Conservation (phyloP, 2,888 invertebrate species). For the Macroteleia sp. region DNA sequence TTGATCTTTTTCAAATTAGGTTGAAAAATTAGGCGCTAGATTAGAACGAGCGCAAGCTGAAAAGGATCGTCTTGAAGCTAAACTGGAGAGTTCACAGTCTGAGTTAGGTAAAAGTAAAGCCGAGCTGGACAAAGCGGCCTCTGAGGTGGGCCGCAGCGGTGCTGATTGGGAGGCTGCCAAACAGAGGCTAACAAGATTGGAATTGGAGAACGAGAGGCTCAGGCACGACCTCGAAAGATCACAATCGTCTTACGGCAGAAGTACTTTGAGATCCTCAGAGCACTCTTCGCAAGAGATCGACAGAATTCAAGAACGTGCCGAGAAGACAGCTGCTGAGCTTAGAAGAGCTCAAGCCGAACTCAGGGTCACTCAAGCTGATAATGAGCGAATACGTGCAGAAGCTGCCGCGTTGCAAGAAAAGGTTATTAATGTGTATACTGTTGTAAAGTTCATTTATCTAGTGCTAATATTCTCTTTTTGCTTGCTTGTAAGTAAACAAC, state of each 20-base stretch:
- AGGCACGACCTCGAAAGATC: slow-evolving; percentile 93
- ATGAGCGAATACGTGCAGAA: slow-evolving; percentile 93
- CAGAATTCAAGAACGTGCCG: slow-evolving; percentile 85
- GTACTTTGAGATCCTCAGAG: slow-evolving; percentile 91
- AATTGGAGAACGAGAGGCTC: slow-evolving; percentile 95
- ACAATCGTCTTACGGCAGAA: slow-evolving; percentile 92
- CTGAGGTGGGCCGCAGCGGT: slow-evolving; percentile 94
- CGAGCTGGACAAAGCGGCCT: slow-evolving; percentile 95
- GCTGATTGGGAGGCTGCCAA: slow-evolving; percentile 95
- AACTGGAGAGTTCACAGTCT: slow-evolving; percentile 95
- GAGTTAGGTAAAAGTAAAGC: slow-evolving; percentile 97
- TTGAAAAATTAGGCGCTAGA: slow-evolving; percentile 93
- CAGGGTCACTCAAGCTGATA: slow-evolving; percentile 95
- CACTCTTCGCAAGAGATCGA: slow-evolving; percentile 83
- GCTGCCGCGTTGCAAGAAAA: slow-evolving; percentile 95
- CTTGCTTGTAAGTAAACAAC: too few species aligned
- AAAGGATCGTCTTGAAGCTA: slow-evolving; percentile 95
- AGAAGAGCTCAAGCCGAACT: slow-evolving; percentile 95
- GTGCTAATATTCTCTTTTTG: neutral
- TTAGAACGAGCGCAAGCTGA: slow-evolving; percentile 95
- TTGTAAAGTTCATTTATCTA: neutral
- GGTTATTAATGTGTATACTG: too few species aligned
- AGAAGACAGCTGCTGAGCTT: slow-evolving; percentile 93
- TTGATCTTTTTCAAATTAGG: slow-evolving; percentile 78
- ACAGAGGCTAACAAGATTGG: slow-evolving; percentile 92